Evolutionary conservation across 2,797 vertebrate species (phyloP).

Genomic region (Psittacula echo): DNA sequence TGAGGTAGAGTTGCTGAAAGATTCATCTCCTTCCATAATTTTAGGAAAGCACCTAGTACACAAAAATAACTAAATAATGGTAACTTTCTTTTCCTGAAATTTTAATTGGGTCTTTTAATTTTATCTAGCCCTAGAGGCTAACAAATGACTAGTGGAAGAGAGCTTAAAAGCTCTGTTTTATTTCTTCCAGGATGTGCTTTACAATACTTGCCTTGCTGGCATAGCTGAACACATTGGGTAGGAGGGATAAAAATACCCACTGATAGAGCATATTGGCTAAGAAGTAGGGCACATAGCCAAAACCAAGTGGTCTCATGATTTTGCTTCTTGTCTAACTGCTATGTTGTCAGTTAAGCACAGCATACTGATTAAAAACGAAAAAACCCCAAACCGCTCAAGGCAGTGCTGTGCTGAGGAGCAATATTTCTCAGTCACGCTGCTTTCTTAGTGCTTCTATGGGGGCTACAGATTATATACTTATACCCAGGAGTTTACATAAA

Average conservation of each 20-base stretch:
- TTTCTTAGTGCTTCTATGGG: not conserved
- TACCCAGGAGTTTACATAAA: not conserved
- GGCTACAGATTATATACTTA: not conserved
- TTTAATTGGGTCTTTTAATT: not conserved
- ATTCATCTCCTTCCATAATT: not conserved
- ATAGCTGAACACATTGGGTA: not conserved
- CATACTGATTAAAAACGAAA: rapidly evolving
- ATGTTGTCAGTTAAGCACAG: not conserved
- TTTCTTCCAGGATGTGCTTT: not conserved
- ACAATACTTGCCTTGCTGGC: too few relatives aligned
- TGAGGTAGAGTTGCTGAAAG: not conserved
- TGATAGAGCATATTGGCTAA: not conserved
- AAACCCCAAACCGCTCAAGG: not conserved
- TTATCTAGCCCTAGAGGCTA: not conserved
- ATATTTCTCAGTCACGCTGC: not conserved
- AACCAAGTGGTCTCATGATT: not conserved
- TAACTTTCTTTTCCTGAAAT: not conserved
- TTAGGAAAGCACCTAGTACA: not conserved
- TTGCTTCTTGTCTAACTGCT: not conserved
- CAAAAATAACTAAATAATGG: not conserved
- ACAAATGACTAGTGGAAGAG: not conserved
- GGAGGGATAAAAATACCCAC: not conserved
- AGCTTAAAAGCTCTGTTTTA: not conserved
- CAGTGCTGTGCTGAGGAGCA: not conserved
- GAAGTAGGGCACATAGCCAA: not conserved